These are phyloP conservation scores for Otis tarda DNA, from an alignment of 2,113 vertebrate species.

Conservation along the genomic window DNA sequence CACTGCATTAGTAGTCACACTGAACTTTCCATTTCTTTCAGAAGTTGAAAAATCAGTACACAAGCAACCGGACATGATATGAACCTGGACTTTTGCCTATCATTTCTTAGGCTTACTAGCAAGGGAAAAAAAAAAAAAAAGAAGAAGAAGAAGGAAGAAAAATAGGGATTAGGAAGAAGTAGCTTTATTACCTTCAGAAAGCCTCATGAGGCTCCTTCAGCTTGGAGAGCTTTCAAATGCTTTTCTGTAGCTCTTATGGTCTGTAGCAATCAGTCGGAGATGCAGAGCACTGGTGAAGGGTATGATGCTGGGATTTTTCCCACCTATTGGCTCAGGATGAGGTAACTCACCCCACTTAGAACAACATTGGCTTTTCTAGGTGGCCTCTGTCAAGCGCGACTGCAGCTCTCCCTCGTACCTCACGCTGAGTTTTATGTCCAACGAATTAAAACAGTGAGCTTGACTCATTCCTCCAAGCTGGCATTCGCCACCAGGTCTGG, in stretches of 20 bases:
- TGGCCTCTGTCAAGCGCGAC: not conserved
- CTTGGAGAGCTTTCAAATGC: not conserved
- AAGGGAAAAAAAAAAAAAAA: not conserved
- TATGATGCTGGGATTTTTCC: not conserved
- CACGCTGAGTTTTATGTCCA: slow-evolving; percentile 29
- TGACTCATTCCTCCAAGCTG: slow-evolving; percentile 12
- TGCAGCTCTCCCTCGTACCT: not conserved
- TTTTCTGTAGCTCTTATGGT: not conserved
- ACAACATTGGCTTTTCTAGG: slow-evolving; percentile 11
- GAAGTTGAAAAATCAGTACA: not conserved
- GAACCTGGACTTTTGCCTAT: not conserved
- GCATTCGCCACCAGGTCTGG: not conserved
- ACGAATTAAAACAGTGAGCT: not conserved
- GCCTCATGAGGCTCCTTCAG: not conserved
- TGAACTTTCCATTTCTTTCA: not conserved
- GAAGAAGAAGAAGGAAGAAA: not conserved
- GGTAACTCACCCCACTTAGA: slow-evolving; percentile 31
- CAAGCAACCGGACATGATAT: not conserved
- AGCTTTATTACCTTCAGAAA: not conserved
- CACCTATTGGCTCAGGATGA: not conserved
- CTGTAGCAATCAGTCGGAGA: not conserved
- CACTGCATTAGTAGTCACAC: not conserved
- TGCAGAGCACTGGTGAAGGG: not conserved
- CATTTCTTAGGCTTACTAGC: not conserved
- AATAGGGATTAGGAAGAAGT: not conserved